A percentile compares a stretch with the other conserved stretches of the same genome.
phyloP scores from a whole-genome alignment of 2,888 invertebrate species.

The Leistus spinibarbis region DNA sequence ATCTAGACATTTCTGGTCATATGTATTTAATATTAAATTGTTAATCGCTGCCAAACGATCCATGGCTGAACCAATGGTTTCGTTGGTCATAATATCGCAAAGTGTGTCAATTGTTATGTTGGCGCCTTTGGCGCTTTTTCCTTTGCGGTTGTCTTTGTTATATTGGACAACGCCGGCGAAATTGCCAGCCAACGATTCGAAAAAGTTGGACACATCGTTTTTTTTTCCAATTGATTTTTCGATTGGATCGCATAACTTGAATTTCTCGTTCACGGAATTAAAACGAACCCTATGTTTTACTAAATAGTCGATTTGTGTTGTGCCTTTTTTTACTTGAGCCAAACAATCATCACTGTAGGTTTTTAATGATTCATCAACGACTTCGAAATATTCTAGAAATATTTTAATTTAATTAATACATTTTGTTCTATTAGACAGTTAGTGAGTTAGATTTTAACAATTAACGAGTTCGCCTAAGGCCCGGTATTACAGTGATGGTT shows the following conservation, averaged over 20 bases:
- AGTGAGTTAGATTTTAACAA: too few relatives aligned
- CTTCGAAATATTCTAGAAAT: slow-evolving; percentile 76
- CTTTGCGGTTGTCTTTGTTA: slow-evolving; percentile 87
- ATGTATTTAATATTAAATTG: slow-evolving; percentile 67
- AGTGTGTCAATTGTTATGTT: slow-evolving; percentile 81
- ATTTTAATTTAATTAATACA: not conserved
- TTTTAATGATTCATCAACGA: slow-evolving; percentile 77
- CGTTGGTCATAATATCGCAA: slow-evolving; percentile 76
- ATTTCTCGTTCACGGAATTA: slow-evolving; percentile 70
- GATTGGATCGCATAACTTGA: slow-evolving; percentile 79
- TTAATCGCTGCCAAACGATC: slow-evolving; percentile 78
- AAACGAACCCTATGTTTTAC: slow-evolving; percentile 68
- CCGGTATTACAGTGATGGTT: too few relatives aligned
- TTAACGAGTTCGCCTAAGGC: too few relatives aligned
- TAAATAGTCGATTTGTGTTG: slow-evolving; percentile 68
- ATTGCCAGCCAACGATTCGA: slow-evolving; percentile 79
- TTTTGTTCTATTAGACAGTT: too few relatives aligned
- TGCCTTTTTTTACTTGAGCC: slow-evolving; percentile 67
- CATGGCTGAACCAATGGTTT: slow-evolving; percentile 65
- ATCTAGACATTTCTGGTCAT: slow-evolving; percentile 78
- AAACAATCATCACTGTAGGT: slow-evolving; percentile 74
- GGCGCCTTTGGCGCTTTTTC: slow-evolving; percentile 63
- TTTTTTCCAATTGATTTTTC: slow-evolving; percentile 64
- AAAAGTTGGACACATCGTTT: slow-evolving; percentile 79
- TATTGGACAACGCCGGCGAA: slow-evolving; percentile 94